A percentile compares a stretch with the other conserved stretches of the same genome.
Conservation (phyloP, 2,888 invertebrate genomes). For the Drosophila meridionalis region DNA sequence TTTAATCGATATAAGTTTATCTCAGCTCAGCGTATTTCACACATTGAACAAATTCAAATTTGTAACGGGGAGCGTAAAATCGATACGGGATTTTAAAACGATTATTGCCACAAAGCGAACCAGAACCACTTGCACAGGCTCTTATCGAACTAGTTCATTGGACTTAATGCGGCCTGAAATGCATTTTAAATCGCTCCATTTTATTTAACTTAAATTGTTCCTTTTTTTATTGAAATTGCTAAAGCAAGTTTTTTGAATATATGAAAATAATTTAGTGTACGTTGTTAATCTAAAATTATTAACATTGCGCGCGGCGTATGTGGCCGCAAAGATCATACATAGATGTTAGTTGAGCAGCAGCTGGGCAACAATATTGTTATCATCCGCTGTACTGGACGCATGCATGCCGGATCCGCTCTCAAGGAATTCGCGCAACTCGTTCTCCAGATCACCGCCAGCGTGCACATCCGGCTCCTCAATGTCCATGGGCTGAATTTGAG, state of each 20-base stretch:
- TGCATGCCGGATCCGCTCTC: constrained; percentile 88
- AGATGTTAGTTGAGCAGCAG: constrained; percentile 74
- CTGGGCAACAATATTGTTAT: constrained; percentile 83
- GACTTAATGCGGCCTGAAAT: background rate
- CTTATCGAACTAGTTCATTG: constrained; percentile 3
- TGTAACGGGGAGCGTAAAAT: background rate
- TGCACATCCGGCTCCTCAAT: constrained; percentile 83
- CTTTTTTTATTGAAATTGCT: constrained; percentile 54
- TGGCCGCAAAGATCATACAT: constrained; percentile 9
- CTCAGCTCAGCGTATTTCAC: no score
- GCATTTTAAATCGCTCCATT: background rate
- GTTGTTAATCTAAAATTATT: constrained; percentile 50
- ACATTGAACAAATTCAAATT: background rate
- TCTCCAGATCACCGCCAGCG: constrained; percentile 87
- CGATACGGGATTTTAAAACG: background rate
- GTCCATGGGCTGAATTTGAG: constrained; percentile 79
- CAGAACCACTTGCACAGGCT: no score
- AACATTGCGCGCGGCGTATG: constrained; percentile 41
- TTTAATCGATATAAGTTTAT: background rate
- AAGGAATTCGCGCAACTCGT: constrained; percentile 89
- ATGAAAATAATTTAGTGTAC: constrained; percentile 69
- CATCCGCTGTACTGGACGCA: constrained; percentile 81
- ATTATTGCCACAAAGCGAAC: background rate
- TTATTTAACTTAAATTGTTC: constrained; percentile 2
- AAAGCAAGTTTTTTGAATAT: constrained; percentile 33